phyloP scores from a whole-genome alignment of 2,797 vertebrate genomes.

The Pseudomugil tenellus region DNA sequence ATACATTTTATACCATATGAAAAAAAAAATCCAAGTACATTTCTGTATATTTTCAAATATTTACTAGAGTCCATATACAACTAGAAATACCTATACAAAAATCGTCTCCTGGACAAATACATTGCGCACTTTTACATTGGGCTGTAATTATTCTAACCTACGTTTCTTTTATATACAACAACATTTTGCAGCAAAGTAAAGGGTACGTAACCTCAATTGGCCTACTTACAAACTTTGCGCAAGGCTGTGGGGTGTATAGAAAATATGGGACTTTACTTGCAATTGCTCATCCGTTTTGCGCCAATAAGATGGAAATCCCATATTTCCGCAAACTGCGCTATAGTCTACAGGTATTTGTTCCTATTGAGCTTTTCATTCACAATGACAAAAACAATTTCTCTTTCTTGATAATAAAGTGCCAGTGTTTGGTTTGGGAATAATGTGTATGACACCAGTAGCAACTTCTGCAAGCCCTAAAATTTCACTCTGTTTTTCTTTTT shows the following conservation, averaged over 20 bases:
- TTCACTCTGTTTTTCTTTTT: conserved; percentile 43
- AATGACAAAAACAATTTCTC: conserved; percentile 52
- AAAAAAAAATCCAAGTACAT: conserved; percentile 89
- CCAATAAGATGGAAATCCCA: conserved; percentile 48
- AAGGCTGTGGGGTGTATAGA: conserved; percentile 63
- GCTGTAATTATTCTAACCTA: conserved; percentile 89
- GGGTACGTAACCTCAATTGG: conserved; percentile 60
- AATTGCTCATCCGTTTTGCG: conserved; percentile 54
- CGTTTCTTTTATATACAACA: conserved; percentile 89
- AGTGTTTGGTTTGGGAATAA: conserved; percentile 83
- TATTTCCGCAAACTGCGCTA: conserved; percentile 47
- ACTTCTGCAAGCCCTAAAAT: conserved; percentile 61
- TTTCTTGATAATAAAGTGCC: conserved; percentile 86
- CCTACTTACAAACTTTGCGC: conserved; percentile 69
- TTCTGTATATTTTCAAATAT: conserved; percentile 98
- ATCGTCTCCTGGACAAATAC: conserved; percentile 95
- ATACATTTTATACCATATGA: conserved; percentile 86
- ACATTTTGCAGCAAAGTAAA: conserved; percentile 76
- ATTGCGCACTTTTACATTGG: conserved; percentile 89
- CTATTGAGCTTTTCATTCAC: conserved; percentile 56
- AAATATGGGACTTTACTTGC: conserved; percentile 57
- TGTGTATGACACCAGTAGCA: conserved; percentile 66
- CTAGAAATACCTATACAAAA: conserved; percentile 99
- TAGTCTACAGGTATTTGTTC: conserved; percentile 67
- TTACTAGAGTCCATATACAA: conserved; percentile 98